A percentile compares a stretch with the other conserved stretches of the same genome.
Conservation (phyloP, 1,140 invertebrate genomes). For the Drosophila paulistorum region DNA sequence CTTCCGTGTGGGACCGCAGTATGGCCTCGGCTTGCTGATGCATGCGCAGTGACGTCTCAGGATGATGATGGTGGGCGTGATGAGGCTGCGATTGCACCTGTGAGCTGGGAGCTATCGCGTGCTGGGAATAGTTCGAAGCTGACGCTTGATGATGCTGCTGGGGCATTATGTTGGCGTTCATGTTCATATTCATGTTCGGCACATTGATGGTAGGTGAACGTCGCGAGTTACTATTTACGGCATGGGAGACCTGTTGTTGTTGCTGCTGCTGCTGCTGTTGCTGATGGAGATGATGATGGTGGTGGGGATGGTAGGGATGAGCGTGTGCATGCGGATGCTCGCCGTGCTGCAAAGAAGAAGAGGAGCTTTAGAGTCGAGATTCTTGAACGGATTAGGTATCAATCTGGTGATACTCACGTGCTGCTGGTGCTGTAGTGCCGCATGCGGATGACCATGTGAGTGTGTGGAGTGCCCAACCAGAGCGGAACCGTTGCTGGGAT, state of each 20-base stretch:
- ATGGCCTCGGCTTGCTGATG: slow-evolving; percentile 90
- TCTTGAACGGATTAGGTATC: no score
- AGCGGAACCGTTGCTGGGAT: slow-evolving; percentile 37
- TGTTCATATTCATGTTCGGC: slow-evolving; percentile 54
- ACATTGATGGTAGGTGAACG: slow-evolving; percentile 78
- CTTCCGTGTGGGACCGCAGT: slow-evolving; percentile 91
- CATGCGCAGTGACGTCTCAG: slow-evolving; percentile 89
- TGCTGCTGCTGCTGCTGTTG: slow-evolving; percentile 84
- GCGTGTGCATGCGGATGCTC: slow-evolving; percentile 16
- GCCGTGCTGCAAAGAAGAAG: slow-evolving; percentile 3
- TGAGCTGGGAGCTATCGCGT: slow-evolving; percentile 84
- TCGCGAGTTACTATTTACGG: slow-evolving; percentile 48
- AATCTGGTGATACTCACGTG: slow-evolving; percentile 30
- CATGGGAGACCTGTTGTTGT: slow-evolving; percentile 83
- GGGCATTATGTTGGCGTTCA: slow-evolving; percentile 81
- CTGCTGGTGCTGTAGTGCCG: slow-evolving; percentile 36
- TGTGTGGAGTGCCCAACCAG: slow-evolving; percentile 35
- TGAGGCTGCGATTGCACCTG: slow-evolving; percentile 43
- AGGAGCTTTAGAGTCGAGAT: neutral
- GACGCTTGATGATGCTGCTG: slow-evolving; percentile 83
- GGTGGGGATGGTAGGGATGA: slow-evolving; percentile 23
- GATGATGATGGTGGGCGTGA: slow-evolving; percentile 66
- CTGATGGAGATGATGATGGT: slow-evolving; percentile 32
- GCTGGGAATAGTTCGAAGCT: slow-evolving; percentile 56
- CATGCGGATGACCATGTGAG: slow-evolving; percentile 25